These are phyloP conservation scores for Coptodon rendalli DNA, from an alignment of 2,113 vertebrate genomes.

Conservation along the genomic window DNA sequence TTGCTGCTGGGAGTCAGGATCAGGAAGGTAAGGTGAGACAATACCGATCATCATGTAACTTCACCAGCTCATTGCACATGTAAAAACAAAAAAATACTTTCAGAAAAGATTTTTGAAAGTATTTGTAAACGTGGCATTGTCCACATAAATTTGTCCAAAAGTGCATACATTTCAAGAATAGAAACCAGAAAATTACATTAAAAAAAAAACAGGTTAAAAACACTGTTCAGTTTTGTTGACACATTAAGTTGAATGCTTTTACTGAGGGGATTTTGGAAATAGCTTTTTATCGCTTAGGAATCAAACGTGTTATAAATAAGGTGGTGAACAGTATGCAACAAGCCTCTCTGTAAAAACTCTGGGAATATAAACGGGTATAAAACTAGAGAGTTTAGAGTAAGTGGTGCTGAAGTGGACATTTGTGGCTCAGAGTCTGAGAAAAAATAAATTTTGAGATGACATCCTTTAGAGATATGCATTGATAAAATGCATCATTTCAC, in stretches of 20 bases:
- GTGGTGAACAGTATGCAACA: not conserved
- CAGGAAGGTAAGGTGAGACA: not conserved
- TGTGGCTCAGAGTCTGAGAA: not conserved
- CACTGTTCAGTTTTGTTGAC: not conserved
- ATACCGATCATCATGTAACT: not conserved
- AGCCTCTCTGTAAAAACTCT: not conserved
- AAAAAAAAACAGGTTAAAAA: not conserved
- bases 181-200: accelerated
- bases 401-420: not conserved
- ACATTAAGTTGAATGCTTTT: not conserved
- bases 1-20: not conserved
- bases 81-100: not conserved
- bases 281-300: not conserved
- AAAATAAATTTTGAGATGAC: not conserved
- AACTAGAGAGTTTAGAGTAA: not conserved
- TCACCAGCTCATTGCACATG: not conserved
- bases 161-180: not conserved
- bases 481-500: not conserved
- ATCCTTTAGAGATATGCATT: not conserved
- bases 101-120: not conserved
- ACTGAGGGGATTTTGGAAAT: not conserved
- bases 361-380: not conserved
- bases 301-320: not conserved
- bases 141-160: not conserved
- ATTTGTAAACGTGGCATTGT: not conserved